Conservation (phyloP, 2,113 vertebrate genomes). For the Tichodroma muraria region DNA sequence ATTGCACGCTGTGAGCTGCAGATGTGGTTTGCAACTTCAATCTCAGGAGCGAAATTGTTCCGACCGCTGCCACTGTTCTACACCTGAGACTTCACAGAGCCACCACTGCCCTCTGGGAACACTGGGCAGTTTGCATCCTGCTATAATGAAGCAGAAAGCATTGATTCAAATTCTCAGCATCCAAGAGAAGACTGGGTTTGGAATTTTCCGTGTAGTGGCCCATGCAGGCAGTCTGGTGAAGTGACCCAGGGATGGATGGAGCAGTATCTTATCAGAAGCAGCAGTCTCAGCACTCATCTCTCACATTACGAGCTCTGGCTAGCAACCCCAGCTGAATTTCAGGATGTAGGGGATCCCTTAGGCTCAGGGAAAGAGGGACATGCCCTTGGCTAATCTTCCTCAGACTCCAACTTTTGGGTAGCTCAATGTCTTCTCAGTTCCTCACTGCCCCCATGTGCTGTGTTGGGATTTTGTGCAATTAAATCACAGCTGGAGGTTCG, state of each 20-base stretch:
- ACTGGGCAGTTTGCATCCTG: not conserved
- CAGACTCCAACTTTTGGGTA: not conserved
- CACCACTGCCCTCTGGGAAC: not conserved
- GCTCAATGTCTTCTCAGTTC: not conserved
- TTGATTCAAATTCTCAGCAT: not conserved
- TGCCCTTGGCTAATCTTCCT: not conserved
- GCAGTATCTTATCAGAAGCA: not conserved
- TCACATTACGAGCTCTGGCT: not conserved
- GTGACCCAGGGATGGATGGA: not conserved
- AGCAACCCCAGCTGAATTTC: not conserved
- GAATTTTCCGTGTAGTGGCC: accelerated
- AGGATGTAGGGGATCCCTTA: not conserved
- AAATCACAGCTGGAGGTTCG: not conserved
- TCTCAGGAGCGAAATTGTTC: not conserved
- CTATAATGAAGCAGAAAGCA: not conserved
- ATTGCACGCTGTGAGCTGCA: not conserved
- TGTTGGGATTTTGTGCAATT: not conserved
- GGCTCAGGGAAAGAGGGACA: not conserved
- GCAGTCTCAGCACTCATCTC: not conserved
- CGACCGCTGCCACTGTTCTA: not conserved
- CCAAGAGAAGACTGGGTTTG: not conserved
- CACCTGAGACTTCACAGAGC: not conserved
- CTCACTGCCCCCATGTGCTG: not conserved
- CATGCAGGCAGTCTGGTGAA: not conserved
- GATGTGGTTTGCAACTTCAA: not conserved